Evolutionary conservation across 1,140 invertebrate genomes (phyloP).

Genomic region (Homarus americanus): DNA sequence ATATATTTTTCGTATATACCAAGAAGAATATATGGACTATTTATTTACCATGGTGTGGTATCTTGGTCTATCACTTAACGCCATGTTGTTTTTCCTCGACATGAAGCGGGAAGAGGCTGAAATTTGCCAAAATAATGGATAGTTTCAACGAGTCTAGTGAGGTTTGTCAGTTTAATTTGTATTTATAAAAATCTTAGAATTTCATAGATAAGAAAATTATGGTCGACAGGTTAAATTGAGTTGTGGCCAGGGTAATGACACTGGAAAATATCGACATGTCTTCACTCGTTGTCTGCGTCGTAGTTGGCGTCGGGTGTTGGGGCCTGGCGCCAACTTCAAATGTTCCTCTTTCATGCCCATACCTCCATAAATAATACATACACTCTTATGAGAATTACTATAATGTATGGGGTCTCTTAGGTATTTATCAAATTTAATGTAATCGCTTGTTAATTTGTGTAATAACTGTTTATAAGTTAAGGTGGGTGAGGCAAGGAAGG

Average conservation of each 20-base stretch:
- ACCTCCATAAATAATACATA: too few species aligned
- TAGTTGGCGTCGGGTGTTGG: constrained; percentile 37
- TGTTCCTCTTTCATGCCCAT: background rate
- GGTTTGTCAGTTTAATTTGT: constrained; percentile 35
- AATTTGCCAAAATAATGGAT: constrained; percentile 59
- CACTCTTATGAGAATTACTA: too few species aligned
- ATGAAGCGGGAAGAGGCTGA: constrained; percentile 65
- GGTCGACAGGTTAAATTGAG: background rate
- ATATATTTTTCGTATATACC: background rate
- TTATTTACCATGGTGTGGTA: background rate
- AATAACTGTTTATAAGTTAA: too few species aligned
- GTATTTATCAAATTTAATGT: too few species aligned
- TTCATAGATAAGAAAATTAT: constrained; percentile 17
- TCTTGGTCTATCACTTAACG: constrained; percentile 19
- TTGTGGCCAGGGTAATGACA: background rate
- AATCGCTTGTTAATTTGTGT: too few species aligned
- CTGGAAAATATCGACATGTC: constrained; percentile 50
- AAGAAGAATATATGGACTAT: background rate
- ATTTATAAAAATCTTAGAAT: constrained; percentile 36
- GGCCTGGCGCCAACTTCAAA: constrained; percentile 43
- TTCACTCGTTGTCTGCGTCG: background rate
- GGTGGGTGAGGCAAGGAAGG: too few species aligned
- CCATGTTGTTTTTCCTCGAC: constrained; percentile 68
- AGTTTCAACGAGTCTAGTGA: constrained; percentile 44
- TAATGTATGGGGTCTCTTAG: too few species aligned